Evolutionary conservation across 2,113 vertebrate species (phyloP).

Genomic region (Trochalopteron elliotii): DNA sequence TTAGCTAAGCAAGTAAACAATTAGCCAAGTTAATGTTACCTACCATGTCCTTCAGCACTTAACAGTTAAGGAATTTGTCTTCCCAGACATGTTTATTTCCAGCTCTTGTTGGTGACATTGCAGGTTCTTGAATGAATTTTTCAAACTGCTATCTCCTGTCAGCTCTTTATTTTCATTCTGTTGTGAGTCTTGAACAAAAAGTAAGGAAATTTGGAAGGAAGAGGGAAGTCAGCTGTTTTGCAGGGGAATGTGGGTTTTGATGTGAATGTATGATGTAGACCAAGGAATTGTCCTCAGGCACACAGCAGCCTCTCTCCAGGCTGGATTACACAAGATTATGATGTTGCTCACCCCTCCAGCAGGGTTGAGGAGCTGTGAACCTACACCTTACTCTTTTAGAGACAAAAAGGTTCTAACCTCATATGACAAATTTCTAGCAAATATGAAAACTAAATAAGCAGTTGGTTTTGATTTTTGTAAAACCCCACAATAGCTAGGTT

Average conservation of each 20-base stretch:
- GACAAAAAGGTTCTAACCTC: background rate
- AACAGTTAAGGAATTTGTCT: slow-evolving; percentile 16
- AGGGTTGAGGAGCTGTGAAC: background rate
- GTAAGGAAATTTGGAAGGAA: background rate
- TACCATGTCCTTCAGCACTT: slow-evolving; percentile 62
- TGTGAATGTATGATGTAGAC: background rate
- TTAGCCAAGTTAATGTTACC: slow-evolving; percentile 56
- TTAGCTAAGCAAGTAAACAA: slow-evolving; percentile 65
- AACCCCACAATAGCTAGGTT: background rate
- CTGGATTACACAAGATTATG: accelerated
- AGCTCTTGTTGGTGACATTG: background rate
- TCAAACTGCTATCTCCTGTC: background rate
- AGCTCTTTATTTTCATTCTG: background rate
- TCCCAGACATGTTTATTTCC: background rate
- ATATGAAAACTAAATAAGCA: background rate
- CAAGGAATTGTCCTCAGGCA: background rate
- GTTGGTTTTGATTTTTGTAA: background rate
- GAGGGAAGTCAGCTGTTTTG: background rate
- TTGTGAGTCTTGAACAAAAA: background rate
- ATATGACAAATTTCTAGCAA: background rate
- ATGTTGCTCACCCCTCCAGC: background rate
- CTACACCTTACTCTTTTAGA: background rate
- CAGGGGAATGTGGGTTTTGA: background rate
- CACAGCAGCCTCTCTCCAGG: background rate
- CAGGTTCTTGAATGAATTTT: background rate